Conservation (phyloP, 2,797 vertebrate species). For the Holocentrus rufus region DNA sequence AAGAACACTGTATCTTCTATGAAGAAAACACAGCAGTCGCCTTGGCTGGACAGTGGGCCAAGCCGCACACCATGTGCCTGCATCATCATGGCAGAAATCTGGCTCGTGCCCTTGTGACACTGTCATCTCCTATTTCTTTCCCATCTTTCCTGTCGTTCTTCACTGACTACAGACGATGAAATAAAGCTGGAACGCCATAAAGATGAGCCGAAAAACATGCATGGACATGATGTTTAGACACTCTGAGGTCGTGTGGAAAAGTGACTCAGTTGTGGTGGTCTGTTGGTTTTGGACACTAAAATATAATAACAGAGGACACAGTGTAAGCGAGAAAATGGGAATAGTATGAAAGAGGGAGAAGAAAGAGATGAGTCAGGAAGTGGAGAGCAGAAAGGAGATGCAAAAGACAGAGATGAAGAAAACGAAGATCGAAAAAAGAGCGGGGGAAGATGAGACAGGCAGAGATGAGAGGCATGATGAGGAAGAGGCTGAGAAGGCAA, state of each 20-base stretch:
- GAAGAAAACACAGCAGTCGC: background rate
- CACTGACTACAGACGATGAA: background rate
- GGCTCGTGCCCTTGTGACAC: background rate
- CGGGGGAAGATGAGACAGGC: background rate
- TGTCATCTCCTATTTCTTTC: background rate
- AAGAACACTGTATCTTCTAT: background rate
- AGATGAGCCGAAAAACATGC: background rate
- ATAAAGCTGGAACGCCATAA: background rate
- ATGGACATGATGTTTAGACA: background rate
- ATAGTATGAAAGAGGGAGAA: background rate
- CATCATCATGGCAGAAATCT: background rate
- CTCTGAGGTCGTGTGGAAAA: conserved; percentile 10
- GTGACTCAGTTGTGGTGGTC: background rate
- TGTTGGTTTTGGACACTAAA: conserved; percentile 1
- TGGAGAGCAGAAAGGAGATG: background rate
- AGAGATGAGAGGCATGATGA: background rate
- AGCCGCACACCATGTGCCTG: background rate
- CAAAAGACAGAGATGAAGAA: background rate
- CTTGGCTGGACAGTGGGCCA: background rate
- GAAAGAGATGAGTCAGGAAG: background rate
- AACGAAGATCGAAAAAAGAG: background rate
- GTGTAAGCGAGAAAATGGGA: conserved; percentile 2
- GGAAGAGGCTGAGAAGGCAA: background rate
- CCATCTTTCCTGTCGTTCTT: conserved; percentile 1
- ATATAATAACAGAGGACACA: background rate